phyloP scores from a whole-genome alignment of 2,797 vertebrate species.

The Pseudomugil tenellus region DNA sequence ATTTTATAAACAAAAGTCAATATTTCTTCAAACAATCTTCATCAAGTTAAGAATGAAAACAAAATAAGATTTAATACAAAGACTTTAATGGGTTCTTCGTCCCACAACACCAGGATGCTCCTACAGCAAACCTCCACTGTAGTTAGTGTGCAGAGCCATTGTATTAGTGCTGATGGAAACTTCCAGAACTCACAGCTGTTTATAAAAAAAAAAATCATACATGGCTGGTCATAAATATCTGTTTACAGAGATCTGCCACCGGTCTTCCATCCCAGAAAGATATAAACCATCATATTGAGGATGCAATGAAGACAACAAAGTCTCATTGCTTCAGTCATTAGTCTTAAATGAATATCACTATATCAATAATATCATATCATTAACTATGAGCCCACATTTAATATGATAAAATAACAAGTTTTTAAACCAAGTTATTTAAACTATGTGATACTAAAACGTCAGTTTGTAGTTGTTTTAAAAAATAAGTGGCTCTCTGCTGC shows the following conservation, averaged over 20 bases:
- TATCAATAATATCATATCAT: too few species aligned
- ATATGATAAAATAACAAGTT: neutral
- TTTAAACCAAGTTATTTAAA: neutral
- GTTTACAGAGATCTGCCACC: neutral
- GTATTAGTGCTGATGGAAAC: slow-evolving; percentile 18
- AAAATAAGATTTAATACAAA: too few species aligned
- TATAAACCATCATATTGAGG: neutral
- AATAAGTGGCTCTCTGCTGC: slow-evolving; percentile 54
- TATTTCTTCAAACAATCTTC: neutral
- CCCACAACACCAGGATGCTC: neutral
- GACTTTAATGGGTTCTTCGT: neutral
- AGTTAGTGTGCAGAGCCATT: slow-evolving; percentile 9
- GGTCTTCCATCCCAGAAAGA: neutral
- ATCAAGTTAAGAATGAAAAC: neutral
- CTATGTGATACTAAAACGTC: neutral
- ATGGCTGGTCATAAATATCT: neutral
- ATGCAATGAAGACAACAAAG: neutral
- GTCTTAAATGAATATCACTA: too few species aligned
- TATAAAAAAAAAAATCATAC: neutral
- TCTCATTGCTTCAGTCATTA: neutral
- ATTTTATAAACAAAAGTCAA: neutral
- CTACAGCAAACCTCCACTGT: neutral
- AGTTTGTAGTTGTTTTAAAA: neutral
- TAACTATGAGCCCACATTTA: neutral
- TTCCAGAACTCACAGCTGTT: neutral